Evolutionary conservation across 2,888 invertebrate species (phyloP), one percentile per base, ranked within the genome.

Genomic region (Pyrocoelia pectoralis): DNA sequence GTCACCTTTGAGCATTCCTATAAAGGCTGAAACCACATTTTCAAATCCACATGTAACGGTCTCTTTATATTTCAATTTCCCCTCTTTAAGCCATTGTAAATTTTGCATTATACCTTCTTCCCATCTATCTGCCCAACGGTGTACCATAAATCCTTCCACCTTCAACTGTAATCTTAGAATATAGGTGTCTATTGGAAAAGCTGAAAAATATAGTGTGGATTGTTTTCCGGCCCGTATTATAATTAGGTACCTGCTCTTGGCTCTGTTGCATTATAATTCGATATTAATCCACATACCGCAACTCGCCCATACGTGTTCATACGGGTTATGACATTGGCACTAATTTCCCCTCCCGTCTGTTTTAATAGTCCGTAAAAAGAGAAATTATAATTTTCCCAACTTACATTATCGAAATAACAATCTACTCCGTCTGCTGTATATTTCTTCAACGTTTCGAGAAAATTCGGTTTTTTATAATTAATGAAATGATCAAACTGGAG

Each of bases 381-480:
- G 3, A 24, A 5, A 5, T 3, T 3, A 6, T n/a, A n/a, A n/a
- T n/a, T n/a, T n/a, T n/a, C n/a, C n/a, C n/a, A n/a, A 33, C 85
- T 77, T 81, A 92, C 92, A 78, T 92, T 92, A 76, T 92, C 92
- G 75, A 92, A 92, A 74, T 89, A 92, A 73, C 90, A 89, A 75
- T 92, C 90, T 0, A 92, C 80, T 1, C 91, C 91, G 10, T 89
- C 80, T 0, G 91, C 89, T 9, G 90, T 89, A 55, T 79, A 82
- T 76, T 86, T 80, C 67, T 84, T 84, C 8, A 92, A 79, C 43
- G 84, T 85, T 49, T 82, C 73, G 0, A 77, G 76, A 43, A 89
- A 69, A 72, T 88, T 76, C 3, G 80, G 82, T 1, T 84, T 88
- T 79, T 91, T 92, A 79, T 92, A 93, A 80, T 92, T 92, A 65